Evolutionary conservation across 2,888 invertebrate genomes (phyloP).

Genomic region (Keiferia lycopersicella): DNA sequence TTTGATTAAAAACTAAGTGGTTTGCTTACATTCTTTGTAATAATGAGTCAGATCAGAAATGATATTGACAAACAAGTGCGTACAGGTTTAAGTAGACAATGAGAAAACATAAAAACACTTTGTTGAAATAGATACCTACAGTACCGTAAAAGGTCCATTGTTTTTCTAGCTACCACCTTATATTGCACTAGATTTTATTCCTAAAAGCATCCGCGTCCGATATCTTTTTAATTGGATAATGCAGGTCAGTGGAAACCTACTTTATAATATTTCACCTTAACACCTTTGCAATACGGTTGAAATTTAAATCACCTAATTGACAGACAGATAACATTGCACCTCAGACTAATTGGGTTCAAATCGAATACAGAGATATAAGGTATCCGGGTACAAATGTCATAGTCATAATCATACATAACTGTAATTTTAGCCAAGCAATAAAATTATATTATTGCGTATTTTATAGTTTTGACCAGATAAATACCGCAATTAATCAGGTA

Average conservation of each 20-base stretch:
- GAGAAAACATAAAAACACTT: too few relatives aligned
- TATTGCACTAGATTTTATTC: conserved; percentile 12
- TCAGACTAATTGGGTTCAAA: conserved; percentile 21
- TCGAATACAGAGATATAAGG: not conserved
- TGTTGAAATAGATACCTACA: too few relatives aligned
- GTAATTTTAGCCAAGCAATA: not conserved
- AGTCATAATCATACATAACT: too few relatives aligned
- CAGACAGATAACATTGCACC: conserved; percentile 21
- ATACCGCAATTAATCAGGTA: too few relatives aligned
- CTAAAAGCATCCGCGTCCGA: not conserved
- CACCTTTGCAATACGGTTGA: conserved; percentile 11
- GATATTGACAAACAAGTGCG: too few relatives aligned
- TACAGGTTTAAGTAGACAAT: too few relatives aligned
- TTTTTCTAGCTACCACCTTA: not conserved
- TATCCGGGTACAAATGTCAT: conserved; percentile 23
- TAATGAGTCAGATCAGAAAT: too few relatives aligned
- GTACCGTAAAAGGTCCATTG: too few relatives aligned
- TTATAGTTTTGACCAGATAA: not conserved
- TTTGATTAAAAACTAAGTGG: too few relatives aligned
- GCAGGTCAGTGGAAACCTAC: not conserved
- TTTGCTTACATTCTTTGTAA: too few relatives aligned
- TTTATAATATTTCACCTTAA: conserved; percentile 1
- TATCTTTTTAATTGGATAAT: conserved; percentile 7
- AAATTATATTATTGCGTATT: not conserved
- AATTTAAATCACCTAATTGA: not conserved